Base-by-base conservation (phyloP, 2,113 vertebrate species). In the Eleginops maclovinus region DNA sequence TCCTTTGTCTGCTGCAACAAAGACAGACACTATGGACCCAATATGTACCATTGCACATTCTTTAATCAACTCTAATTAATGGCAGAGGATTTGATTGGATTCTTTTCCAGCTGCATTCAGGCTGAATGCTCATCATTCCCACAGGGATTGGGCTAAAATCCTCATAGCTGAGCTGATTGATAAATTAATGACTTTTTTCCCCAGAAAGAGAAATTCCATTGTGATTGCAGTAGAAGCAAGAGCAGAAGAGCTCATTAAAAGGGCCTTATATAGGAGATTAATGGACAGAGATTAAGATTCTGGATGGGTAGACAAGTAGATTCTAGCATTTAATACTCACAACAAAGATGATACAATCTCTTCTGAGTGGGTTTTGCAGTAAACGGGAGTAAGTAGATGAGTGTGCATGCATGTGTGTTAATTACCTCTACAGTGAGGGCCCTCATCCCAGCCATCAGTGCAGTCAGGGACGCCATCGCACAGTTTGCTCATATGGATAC, bases 381-480 rank as follows among this genome's bases (percentile, higher is more conserved):
- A 51, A 58, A 26, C 4, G 7, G 41, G 67, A 59, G 53, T n/a
- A 2, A 15, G 51, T 31, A 14, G 11, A 60, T 54, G 61, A 44
- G 62, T 50, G 41, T 26, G 41, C 63, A 26, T 10, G 1, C 69
- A 40, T 67, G n/a, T 67, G 64, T 40, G 46, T 58, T 51, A 22
- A 49, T 79, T 95, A 99, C 97, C 96, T 94, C 96, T 93, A 84
- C 98, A 99, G 89, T 98, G 96, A 0, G 97, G 79, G 0, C 98
- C 97, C 91, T 99, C 97, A 0, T 99, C 97, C 0, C 96, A 97
- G 72, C 96, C 96, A 0, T 99, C 97, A 0, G 91, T 47, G 88
- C 98, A 99, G 92, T 99, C 97, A 0, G 94, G 94, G 53, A 95
- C 83, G 0, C 96, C 96, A 0, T 99, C 95, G 80, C 98, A 99